Evolutionary conservation across 2,113 vertebrate species (phyloP), one percentile per base, ranked within the genome.

Genomic region (Tauraco erythrolophus): DNA sequence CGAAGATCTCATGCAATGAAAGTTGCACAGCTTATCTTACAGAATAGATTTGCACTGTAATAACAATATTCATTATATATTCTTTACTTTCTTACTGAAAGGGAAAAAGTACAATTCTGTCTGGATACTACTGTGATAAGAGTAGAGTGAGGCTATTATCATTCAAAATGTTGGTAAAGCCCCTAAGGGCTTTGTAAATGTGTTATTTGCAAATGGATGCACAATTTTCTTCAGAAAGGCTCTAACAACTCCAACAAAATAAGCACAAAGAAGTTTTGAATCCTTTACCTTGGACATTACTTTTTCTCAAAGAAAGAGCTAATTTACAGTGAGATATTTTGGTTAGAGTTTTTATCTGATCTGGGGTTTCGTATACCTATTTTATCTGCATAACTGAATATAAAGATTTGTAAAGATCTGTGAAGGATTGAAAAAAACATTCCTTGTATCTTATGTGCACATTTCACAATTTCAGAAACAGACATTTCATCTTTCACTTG

Each of bases 121-220:
- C 94, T 87, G 37, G 83, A 76, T 79, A 56, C 87, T 58, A 92
- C 77, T 94, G 81, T 79, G 88, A 50, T 94, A 94, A 92, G 74
- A 91, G 45, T 78, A 86, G 76, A 89, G 72, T 82, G 57, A 91
- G 62, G 24, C 56, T 94, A n/a, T 86, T 95, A 79, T 48, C 24
- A 79, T 93, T 97, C 27, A 10, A 37, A 81, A 85, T 15, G 2
- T 72, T 94, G 33, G n/a, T 82, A 89, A 95, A 91, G 50, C 17
- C 43, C 39, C 25, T 86, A 62, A 92, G 65, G 89, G 41, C 57
- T 90, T 64, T 92, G 30, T 79, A 87, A 95, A 91, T 82, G 25
- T 31, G 4, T 75, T 75, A 60, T 68, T 93, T 95, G 61, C 57
- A 89, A 94, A 82, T 51, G 78, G 62, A 64, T 91, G n/a, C 51